Evolutionary conservation across 35 echinoderm and acorn worm species (phyloP).

Genomic region (Strongylocentrotus purpuratus): DNA sequence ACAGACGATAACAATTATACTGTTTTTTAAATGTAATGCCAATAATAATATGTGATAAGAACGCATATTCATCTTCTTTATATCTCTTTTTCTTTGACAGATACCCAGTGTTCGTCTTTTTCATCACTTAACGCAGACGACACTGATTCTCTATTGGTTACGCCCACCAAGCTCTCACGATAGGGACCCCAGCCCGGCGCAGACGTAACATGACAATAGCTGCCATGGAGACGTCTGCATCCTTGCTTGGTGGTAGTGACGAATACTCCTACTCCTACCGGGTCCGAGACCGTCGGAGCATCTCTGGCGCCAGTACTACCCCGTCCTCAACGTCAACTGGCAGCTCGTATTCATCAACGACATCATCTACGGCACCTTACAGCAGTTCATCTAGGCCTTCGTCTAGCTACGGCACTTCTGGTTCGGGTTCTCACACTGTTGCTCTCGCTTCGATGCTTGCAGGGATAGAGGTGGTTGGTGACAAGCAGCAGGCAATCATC

Average conservation of each 20-base stretch:
- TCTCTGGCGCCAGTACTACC: conserved; percentile 6
- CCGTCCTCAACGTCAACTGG: conserved; percentile 21
- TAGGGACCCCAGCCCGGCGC: conserved; percentile 45
- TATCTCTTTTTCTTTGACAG: background rate
- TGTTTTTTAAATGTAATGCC: background rate
- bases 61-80: background rate
- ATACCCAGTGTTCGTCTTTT: background rate
- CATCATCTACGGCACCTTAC: conserved; percentile 38
- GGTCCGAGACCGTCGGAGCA: conserved; percentile 45
- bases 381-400: conserved; percentile 7
- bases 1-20: too few relatives aligned
- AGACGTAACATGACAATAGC: conserved; percentile 52
- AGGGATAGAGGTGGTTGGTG: conserved; percentile 37
- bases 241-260: conserved; percentile 42
- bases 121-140: background rate
- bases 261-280: conserved; percentile 40
- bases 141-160: conserved; percentile 17
- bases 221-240: conserved; percentile 52
- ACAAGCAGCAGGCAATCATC: conserved; percentile 30
- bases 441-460: conserved; percentile 19
- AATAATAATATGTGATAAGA: background rate
- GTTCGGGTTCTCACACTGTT: background rate
- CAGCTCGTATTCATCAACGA: conserved; percentile 26
- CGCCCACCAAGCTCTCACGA: conserved; percentile 1
- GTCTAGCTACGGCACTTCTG: background rate